phyloP scores from a whole-genome alignment of 1,140 invertebrate genomes.

The Apis dorsata region DNA sequence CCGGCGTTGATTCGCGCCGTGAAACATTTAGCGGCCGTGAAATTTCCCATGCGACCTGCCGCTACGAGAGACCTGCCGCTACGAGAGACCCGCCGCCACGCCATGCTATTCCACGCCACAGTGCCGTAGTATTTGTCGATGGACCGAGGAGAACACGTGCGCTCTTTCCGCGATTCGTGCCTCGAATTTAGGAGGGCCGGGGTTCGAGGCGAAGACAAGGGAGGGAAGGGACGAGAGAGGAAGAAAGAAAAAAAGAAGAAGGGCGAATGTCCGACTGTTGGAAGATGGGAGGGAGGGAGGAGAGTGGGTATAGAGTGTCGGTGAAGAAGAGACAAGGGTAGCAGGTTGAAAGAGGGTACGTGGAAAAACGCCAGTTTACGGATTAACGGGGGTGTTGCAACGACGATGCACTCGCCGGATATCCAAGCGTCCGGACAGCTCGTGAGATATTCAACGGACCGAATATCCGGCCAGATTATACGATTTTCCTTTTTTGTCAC shows the following conservation, averaged over 20 bases:
- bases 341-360: neutral
- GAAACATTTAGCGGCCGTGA: constrained; percentile 70
- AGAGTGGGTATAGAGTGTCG: neutral
- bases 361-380: constrained; percentile 48
- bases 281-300: too few species aligned
- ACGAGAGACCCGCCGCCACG: neutral
- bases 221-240: neutral
- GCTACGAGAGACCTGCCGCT: neutral
- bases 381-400: constrained; percentile 61
- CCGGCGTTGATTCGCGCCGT: constrained; percentile 63
- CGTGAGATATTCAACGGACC: constrained; percentile 67
- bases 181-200: constrained; percentile 47
- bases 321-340: neutral
- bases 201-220: too few species aligned
- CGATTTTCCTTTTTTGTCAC: constrained; percentile 58
- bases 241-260: constrained; percentile 28
- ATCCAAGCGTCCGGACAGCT: constrained; percentile 59
- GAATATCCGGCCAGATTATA: constrained; percentile 64
- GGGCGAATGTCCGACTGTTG: too few species aligned
- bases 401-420: constrained; percentile 64
- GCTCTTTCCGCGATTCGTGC: constrained; percentile 58
- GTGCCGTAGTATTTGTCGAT: constrained; percentile 37
- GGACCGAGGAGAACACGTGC: constrained; percentile 46
- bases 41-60: constrained; percentile 70
- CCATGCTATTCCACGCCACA: too few species aligned